Evolutionary conservation across 1,140 invertebrate species (phyloP).

Genomic region (Metaphire vulgaris): DNA sequence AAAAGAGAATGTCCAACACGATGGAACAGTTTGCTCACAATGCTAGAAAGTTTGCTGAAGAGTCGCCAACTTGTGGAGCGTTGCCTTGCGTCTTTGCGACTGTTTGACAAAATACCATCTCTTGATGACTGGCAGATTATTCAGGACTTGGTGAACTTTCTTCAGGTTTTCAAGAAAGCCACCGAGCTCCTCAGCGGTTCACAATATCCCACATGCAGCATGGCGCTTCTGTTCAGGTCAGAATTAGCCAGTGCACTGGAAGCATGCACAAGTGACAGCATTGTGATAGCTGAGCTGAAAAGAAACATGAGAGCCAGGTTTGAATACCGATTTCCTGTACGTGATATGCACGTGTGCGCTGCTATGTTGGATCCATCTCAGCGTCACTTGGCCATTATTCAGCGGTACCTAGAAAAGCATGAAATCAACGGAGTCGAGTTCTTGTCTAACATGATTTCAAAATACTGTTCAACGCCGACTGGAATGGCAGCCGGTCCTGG

Average conservation of each 20-base stretch:
- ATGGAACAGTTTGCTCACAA: neutral
- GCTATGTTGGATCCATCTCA: neutral
- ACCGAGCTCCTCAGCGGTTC: neutral
- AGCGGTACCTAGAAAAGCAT: neutral
- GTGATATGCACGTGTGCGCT: neutral
- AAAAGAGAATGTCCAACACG: neutral
- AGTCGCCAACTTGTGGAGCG: neutral
- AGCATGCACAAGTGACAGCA: neutral
- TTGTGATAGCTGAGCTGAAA: neutral
- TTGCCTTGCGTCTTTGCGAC: neutral
- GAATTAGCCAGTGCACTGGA: neutral
- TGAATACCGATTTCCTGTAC: neutral
- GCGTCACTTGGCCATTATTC: neutral
- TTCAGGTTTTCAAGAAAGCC: neutral
- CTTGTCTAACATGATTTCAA: neutral
- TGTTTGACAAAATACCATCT: neutral
- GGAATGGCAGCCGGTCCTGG: neutral
- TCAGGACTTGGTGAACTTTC: neutral
- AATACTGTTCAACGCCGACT: neutral
- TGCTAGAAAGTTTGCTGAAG: neutral
- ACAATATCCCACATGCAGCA: neutral
- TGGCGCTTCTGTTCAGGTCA: neutral
- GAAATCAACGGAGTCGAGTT: neutral
- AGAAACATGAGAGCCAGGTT: neutral
- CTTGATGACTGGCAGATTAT: neutral